phyloP scores from a whole-genome alignment of 2,888 invertebrate species.

The Odontothrips loti region DNA sequence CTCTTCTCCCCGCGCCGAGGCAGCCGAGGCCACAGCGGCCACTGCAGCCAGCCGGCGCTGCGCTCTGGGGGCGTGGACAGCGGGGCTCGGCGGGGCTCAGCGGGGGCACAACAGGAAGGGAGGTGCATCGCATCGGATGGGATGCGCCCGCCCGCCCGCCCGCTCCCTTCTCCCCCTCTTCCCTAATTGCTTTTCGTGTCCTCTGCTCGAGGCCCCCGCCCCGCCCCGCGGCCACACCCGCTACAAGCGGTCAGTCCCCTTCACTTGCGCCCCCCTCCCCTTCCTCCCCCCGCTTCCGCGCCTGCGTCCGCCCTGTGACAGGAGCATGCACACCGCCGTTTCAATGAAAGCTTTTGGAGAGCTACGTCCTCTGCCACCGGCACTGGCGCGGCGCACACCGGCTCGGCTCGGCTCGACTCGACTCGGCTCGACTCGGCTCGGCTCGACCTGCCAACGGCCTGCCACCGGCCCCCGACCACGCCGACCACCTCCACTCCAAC shows the following conservation, averaged over 20 bases:
- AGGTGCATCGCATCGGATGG: neutral
- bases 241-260: neutral
- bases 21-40: too few species aligned
- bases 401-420: too few species aligned
- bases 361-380: neutral
- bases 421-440: too few species aligned
- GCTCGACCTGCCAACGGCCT: too few species aligned
- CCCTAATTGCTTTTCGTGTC: conserved; percentile 21
- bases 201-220: neutral
- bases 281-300: neutral
- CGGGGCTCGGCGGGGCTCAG: too few species aligned
- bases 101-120: too few species aligned
- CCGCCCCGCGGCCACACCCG: neutral
- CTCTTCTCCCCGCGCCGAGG: too few species aligned
- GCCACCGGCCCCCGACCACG: neutral
- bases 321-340: neutral
- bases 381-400: too few species aligned
- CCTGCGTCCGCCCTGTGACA: neutral
- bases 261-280: neutral
- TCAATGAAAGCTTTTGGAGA: conserved; percentile 12
- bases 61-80: too few species aligned
- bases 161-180: neutral
- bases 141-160: neutral
- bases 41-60: too few species aligned
- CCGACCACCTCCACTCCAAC: too few species aligned